Base-by-base conservation (phyloP, 2,888 invertebrate genomes). In the Gandaritis pyraliata region DNA sequence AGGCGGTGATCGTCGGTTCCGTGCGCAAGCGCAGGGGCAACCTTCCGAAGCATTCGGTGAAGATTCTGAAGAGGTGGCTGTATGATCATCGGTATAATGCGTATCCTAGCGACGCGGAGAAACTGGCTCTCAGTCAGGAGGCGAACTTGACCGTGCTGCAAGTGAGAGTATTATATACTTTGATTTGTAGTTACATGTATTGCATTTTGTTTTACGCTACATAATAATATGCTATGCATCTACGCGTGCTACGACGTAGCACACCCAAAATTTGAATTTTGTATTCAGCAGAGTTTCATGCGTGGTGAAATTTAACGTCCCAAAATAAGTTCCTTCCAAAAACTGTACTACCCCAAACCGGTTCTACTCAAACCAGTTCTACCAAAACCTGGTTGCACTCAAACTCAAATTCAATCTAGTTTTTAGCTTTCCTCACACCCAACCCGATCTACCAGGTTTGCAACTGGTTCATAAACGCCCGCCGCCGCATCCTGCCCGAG, bases 381-480 rank as follows among this genome's bases (percentile, higher is more conserved):
- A 2, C 23, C 1, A 3, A 23, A 23, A 23, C 3, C 3, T 23
- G 23, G 23, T 23, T 23, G 5, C 23, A 23, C 23, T 23, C 3
- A 23, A 23, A 33, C 5, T 33, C 33, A 33, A 33, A 33, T 11
- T 8, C 33, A 33, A 11, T 33, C 10, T 8, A 10, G 33, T 11
- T 33, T 0, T 10, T 8, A 33, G 4, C 7, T 8, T 33, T 4
- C 1, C 23, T 23, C 2, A 10, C 30, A 33, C 10, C 33, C 5
- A 33, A 8, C 8, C 10, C 33, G 23, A 10, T 13, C 16, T 23
- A 0, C 12, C 59, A 94, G 94, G 94, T 98, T 0, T 98, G 98
- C 92, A 98, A 98, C 86, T 98, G 98, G 98, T 98, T 98, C 80
- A 98, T 98, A 64, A 98, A 98, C 85, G 98, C 98, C 0, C 94